Percentiles rank a stretch among this genome's conserved stretches.
These are phyloP conservation scores for Ailurus styani DNA, from an alignment of 2,113 vertebrate species.

Conservation along the genomic window DNA sequence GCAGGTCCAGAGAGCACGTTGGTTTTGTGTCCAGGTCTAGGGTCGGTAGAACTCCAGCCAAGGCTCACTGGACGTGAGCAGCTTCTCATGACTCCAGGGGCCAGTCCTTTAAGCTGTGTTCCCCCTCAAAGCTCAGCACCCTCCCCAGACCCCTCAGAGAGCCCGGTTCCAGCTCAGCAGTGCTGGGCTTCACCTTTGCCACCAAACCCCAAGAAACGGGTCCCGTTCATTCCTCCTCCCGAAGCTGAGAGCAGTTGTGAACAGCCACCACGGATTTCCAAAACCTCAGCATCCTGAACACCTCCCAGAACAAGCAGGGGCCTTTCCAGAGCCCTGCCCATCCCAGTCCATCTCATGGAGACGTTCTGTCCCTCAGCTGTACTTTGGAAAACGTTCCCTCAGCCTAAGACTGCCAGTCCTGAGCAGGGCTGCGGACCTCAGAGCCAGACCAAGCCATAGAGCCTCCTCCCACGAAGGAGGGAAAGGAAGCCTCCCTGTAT, in stretches of 20 bases:
- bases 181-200: neutral
- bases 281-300: conserved; percentile 59
- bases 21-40: neutral
- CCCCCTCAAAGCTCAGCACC: neutral
- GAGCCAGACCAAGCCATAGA: neutral
- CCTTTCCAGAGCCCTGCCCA: conserved; percentile 14
- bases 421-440: conserved; percentile 28
- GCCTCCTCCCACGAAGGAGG: neutral
- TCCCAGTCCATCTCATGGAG: neutral
- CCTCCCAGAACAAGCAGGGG: conserved; percentile 52
- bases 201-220: neutral
- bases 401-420: conserved; percentile 29
- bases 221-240: neutral
- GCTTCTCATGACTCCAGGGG: neutral
- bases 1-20: neutral
- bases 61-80: neutral
- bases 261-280: neutral
- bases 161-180: neutral
- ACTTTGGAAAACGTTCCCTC: conserved; percentile 61
- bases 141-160: neutral
- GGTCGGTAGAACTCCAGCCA: neutral
- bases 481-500: conserved; percentile 45
- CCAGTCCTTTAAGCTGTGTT: neutral
- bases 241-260: neutral
- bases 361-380: conserved; percentile 48